Conservation (phyloP, 2,888 invertebrate genomes). For the Lochmaea crataegi region DNA sequence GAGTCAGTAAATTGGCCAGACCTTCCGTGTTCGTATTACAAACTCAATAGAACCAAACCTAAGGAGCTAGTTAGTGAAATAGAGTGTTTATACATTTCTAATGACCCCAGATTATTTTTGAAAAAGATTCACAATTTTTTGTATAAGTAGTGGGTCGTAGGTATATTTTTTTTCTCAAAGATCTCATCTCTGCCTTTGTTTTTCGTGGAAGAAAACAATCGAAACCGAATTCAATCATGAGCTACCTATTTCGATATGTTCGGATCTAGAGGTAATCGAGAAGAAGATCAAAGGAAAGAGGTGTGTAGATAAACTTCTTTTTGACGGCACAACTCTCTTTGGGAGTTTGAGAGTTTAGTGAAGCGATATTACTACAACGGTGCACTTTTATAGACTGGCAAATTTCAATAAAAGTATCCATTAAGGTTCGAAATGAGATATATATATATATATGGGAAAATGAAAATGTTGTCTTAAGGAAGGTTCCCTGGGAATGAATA, state of each 20-base stretch:
- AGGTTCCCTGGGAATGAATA: conserved; percentile 2
- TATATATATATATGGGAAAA: conserved; percentile 1
- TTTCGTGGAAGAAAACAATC: background rate
- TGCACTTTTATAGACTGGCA: conserved; percentile 43
- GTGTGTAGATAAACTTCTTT: conserved; percentile 61
- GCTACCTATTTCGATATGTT: conserved; percentile 6
- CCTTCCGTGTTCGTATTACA: too few relatives aligned
- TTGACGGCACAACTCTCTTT: conserved; percentile 43
- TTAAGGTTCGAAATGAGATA: conserved; percentile 19
- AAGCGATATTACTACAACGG: conserved; percentile 46
- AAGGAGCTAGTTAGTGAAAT: too few relatives aligned
- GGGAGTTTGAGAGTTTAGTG: conserved; percentile 47
- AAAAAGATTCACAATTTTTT: too few relatives aligned
- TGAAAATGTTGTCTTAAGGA: conserved; percentile 21
- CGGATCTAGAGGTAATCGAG: conserved; percentile 53
- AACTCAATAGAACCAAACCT: too few relatives aligned
- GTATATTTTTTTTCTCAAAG: background rate
- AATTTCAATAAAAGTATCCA: conserved; percentile 39
- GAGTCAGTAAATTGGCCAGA: too few relatives aligned
- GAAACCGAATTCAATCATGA: background rate
- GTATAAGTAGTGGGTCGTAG: too few relatives aligned
- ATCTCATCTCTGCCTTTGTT: background rate
- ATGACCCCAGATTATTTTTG: too few relatives aligned
- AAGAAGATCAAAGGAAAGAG: conserved; percentile 58
- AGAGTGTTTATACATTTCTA: too few relatives aligned